phyloP scores from a whole-genome alignment of 2,888 invertebrate genomes.

The Rapana venosa region DNA sequence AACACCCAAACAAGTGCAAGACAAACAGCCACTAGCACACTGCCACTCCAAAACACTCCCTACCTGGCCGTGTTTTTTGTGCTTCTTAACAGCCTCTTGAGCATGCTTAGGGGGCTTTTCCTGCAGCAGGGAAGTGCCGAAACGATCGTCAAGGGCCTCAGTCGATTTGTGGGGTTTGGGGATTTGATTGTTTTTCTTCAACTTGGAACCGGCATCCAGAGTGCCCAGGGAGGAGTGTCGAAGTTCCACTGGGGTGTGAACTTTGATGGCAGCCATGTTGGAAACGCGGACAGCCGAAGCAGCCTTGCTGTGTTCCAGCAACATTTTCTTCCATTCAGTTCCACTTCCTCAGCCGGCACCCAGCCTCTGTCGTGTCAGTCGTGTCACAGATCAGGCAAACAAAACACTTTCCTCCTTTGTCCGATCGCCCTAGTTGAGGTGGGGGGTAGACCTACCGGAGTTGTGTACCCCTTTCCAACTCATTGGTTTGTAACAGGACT shows the following conservation, averaged over 20 bases:
- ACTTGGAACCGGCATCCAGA: neutral
- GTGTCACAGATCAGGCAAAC: neutral
- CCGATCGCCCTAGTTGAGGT: neutral
- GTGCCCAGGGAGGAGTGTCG: neutral
- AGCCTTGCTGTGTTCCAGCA: conserved; percentile 13
- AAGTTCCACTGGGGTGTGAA: neutral
- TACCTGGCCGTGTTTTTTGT: conserved; percentile 55
- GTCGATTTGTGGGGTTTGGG: conserved; percentile 26
- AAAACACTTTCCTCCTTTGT: neutral
- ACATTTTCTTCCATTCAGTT: conserved; percentile 32
- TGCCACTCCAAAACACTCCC: conserved; percentile 30
- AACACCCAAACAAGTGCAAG: neutral
- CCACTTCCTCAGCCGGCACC: conserved; percentile 10
- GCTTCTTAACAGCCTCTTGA: conserved; percentile 52
- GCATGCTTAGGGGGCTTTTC: conserved; percentile 43
- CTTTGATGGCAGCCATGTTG: conserved; percentile 42
- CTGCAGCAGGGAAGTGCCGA: conserved; percentile 33
- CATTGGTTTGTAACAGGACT: neutral
- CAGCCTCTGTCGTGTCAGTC: neutral
- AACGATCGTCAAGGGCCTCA: conserved; percentile 50
- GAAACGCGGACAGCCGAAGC: neutral
- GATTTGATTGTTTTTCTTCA: conserved; percentile 18
- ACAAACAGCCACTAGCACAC: neutral
- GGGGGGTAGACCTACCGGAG: neutral
- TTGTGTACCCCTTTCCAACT: neutral